Base-by-base conservation (phyloP, 92 coral and sea anemone species). In the Phymanthus crucifer region DNA sequence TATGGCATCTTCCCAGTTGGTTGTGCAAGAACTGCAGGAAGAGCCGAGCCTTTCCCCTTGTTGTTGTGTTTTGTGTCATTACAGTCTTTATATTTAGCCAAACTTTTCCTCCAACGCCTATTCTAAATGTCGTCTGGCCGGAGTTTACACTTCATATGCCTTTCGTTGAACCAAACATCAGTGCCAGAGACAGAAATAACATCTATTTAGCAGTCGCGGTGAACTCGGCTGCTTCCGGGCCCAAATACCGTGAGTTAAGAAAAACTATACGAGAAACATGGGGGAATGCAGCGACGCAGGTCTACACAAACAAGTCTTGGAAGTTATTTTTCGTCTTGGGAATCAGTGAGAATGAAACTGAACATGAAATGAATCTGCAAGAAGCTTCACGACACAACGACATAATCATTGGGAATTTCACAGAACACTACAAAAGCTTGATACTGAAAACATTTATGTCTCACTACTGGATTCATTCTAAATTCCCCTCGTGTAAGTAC, bases 201-300 rank as follows among this genome's bases (percentile, higher is more conserved):
- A 26, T 61, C 34, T 61, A 61, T 26, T 14, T 87, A n/a, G 76
- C 83, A 24, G 69, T 87, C 56, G 72, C 83, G 3, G 90, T 87
- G 43, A 79, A 86, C 10, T 87, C 90, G 1, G 83, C 80, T 31
- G 50, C 80, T n/a, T 23, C 70, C 1, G 74, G 86, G 0, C 29
- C 26, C 32, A 40, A 72, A 7, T 36, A 76, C 31, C 80, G 80
- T 0, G 4, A 11, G 13, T 58, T 52, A 18, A 69, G 87, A 50
- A 32, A 40, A 27, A 80, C 87, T n/a, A 83, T 87, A 13, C 74
- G 87, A 78, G 73, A 83, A 71, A 87, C 90, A 6, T 87, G 90
- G 90, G 90, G 84, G 12, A n/a, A 37, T 17, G 16, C 40, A 40
- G 17, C 66, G 1, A 36, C 68, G 1, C 6, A 8, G 33, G 31